phyloP scores from a whole-genome alignment of 2,888 invertebrate species.

The Pseudococcus jackbeardsleyi region DNA sequence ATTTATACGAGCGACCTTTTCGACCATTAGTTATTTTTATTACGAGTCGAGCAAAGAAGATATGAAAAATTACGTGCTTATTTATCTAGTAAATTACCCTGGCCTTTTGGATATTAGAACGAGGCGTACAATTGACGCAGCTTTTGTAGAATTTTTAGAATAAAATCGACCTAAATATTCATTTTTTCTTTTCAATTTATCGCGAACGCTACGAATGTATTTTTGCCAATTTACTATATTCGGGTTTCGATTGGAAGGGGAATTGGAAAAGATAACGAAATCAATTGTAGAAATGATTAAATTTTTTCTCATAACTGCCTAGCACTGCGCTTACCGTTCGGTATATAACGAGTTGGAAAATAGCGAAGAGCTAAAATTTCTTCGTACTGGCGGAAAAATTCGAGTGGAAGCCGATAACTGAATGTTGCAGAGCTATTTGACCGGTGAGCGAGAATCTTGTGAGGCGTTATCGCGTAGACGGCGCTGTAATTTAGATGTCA shows the following conservation, averaged over 20 bases:
- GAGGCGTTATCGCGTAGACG: conserved; percentile 20
- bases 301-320: conserved; percentile 7
- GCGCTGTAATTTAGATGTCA: conserved; percentile 42
- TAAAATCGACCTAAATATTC: not conserved
- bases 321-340: not conserved
- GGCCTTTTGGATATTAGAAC: not conserved
- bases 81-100: not conserved
- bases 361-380: not conserved
- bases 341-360: not conserved
- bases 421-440: not conserved
- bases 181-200: not conserved
- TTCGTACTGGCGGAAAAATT: not conserved
- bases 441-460: not conserved
- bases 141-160: not conserved
- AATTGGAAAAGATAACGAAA: conserved; percentile 25
- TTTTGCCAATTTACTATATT: conserved; percentile 13
- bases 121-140: not conserved
- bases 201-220: not conserved
- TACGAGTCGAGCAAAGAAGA: not conserved
- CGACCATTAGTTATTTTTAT: not conserved
- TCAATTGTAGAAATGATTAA: conserved; percentile 13
- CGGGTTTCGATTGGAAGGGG: not conserved
- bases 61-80: not conserved
- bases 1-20: not conserved
- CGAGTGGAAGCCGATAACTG: not conserved